Base-by-base conservation (phyloP, 2,113 vertebrate genomes). In the Hemichromis elongatus region DNA sequence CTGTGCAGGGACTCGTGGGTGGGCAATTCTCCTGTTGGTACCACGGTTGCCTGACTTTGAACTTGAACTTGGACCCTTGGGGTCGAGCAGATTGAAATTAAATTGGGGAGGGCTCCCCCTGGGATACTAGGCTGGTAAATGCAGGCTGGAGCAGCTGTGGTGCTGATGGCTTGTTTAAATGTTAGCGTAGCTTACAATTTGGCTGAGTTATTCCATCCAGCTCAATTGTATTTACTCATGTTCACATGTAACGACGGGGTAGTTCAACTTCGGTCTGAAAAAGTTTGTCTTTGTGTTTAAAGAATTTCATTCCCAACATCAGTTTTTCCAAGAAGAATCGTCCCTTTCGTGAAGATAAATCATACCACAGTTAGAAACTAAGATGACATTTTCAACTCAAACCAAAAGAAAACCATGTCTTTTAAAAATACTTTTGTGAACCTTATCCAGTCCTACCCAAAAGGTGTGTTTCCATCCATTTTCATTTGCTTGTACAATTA, bases 31-130 rank as follows among this genome's bases (percentile, higher is more conserved):
- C 86, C 95, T 93, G 94, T 95, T 95, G 96, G 95, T 95, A 96
- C 96, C 96, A 96, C 93, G 96, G 97, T 96, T 96, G 96, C 96
- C 96, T 97, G 97, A 97, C 97, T 98, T 97, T 98, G 97, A 98
- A 98, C 98, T 98, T 98, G 98, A 98, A 98, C 97, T 97, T 95
- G 94, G 95, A 94, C 93, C 92, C 87, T 78, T 50, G 80, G 87
- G 90, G 96, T 97, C 95, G 96, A 96, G 96, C 97, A 97, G 97
- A 96, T 96, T 97, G 97, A 96, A 97, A 98, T 96, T 97, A 97
- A 97, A 97, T 97, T 97, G 97, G 96, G 96, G 97, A 97, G 96
- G 96, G 97, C 96, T 97, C 97, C 97, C 97, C 97, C 97, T 97
- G 97, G 97, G 97, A 98, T 83, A 52, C 54, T 3, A 86, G 91